Percentiles rank a stretch among this genome's conserved stretches.
These are phyloP conservation scores for Galerucella nymphaeae DNA, from an alignment of 2,888 invertebrate species.

Conservation along the genomic window DNA sequence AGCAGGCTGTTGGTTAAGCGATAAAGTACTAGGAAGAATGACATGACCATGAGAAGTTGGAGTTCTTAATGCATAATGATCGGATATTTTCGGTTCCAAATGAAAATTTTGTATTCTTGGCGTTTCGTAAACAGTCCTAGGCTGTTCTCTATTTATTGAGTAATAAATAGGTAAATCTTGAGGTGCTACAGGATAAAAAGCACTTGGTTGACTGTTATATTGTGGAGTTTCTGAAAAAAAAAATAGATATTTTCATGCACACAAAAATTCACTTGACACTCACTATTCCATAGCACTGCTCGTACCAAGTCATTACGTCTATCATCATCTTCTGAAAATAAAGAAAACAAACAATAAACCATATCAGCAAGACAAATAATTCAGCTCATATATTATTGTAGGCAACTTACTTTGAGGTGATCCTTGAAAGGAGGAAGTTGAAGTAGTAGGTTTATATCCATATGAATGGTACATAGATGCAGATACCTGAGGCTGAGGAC, in stretches of 20 bases:
- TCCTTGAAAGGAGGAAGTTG: conserved; percentile 71
- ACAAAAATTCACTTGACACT: too few species aligned
- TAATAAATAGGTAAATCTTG: conserved; percentile 65
- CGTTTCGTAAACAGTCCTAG: conserved; percentile 59
- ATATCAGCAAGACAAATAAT: background rate
- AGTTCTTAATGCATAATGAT: conserved; percentile 64
- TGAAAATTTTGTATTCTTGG: conserved; percentile 60
- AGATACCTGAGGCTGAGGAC: conserved; percentile 68
- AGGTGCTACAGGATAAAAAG: conserved; percentile 67
- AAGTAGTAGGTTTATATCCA: conserved; percentile 68
- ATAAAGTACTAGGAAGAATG: conserved; percentile 69
- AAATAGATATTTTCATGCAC: conserved; percentile 9
- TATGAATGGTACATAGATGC: conserved; percentile 68
- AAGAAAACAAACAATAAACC: conserved; percentile 49
- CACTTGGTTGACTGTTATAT: conserved; percentile 66
- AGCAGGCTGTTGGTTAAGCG: conserved; percentile 66
- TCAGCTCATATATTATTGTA: background rate
- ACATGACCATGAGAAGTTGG: conserved; percentile 66
- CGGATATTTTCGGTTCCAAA: conserved; percentile 61
- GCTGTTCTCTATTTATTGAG: conserved; percentile 59
- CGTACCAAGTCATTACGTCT: conserved; percentile 83
- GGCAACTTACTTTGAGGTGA: conserved; percentile 69
- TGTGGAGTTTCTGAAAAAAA: conserved; percentile 66
- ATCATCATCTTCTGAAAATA: conserved; percentile 76
- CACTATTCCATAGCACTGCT: conserved; percentile 89